phyloP scores from a whole-genome alignment of 2,888 invertebrate genomes.

The Oscheius sp. region DNA sequence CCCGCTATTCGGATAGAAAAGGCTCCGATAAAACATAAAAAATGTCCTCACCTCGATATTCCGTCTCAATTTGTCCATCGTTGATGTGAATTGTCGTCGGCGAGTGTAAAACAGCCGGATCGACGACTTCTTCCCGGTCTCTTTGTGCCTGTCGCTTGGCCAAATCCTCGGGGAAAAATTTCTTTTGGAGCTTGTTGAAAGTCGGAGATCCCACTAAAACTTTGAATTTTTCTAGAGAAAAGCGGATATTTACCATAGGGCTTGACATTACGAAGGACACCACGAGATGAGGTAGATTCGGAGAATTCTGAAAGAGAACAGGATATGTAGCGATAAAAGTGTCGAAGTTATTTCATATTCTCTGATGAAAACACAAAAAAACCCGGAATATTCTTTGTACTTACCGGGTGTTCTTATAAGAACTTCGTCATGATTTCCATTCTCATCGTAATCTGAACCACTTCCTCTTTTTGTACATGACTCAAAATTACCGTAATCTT shows the following conservation, averaged over 20 bases:
- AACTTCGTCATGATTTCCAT: constrained; percentile 19
- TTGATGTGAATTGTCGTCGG: constrained; percentile 25
- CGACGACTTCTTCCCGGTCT: constrained; percentile 11
- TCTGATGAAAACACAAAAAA: neutral
- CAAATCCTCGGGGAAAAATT: constrained; percentile 36
- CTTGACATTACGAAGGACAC: constrained; percentile 5
- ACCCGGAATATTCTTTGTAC: too few species aligned
- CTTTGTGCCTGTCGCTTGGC: constrained; percentile 14
- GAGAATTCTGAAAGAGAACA: constrained; percentile 1
- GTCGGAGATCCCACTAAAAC: constrained; percentile 25
- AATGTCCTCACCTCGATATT: constrained; percentile 9
- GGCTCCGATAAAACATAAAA: neutral
- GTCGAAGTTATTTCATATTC: neutral
- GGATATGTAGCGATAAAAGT: neutral
- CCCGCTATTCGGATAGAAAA: too few species aligned
- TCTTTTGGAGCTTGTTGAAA: constrained; percentile 28
- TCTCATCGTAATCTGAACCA: constrained; percentile 25
- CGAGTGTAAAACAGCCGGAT: constrained; percentile 21
- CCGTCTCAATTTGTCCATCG: constrained; percentile 17
- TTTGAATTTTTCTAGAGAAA: neutral
- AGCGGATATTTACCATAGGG: neutral
- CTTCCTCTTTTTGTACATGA: neutral
- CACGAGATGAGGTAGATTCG: neutral
- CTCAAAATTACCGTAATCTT: constrained; percentile 20
- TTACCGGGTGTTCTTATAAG: constrained; percentile 5